Evolutionary conservation across 2,797 vertebrate species (phyloP), one percentile per base, ranked within the genome.

Genomic region (Enteromius anoplus): DNA sequence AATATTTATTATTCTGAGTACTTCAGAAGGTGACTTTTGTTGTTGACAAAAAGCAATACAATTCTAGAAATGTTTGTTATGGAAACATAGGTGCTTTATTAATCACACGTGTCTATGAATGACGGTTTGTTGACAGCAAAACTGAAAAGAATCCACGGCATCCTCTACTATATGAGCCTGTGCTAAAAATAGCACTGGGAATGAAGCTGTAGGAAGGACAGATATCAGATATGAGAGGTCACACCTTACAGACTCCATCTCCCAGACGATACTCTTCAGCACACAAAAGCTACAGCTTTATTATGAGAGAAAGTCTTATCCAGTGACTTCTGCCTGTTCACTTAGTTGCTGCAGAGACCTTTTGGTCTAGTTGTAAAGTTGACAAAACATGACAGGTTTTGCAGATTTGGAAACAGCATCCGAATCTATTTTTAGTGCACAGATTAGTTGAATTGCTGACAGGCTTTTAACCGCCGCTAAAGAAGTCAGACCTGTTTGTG

Each of bases 401-500:
- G 4, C 12, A 19, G 4, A 19, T 37, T 65, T 53, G 19, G 10
- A 82, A 75, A 51, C 15, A 10, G 81, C 71, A 32, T n/a, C n/a
- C 14, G 6, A 32, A 65, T 82, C 85, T 83, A 85, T 83, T 83
- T 86, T 84, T 86, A 88, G 84, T 7, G 5, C 40, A 23, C 6
- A 51, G 64, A 65, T 49, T 77, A 42, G 71, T 21, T 62, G 26
- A 32, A 49, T 21, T 77, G 11, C 68, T 49, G 42, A 78, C 60
- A 34, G 42, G 21, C 32, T 29, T 10, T 51, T 42, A 78, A 77
- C 3, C 12, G 5, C 14, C 8, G 55, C 0, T 42, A 81, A 85
- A 88, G 78, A 34, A 62, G 86, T 72, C 71, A 0, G 85, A 88
- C 87, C 85, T 82, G 88, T 89, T 88, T 84, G 53, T 64, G 71